A percentile compares a stretch with the other conserved stretches of the same genome.
phyloP scores from a whole-genome alignment of 2,797 vertebrate species.

The Xyrichtys novacula region DNA sequence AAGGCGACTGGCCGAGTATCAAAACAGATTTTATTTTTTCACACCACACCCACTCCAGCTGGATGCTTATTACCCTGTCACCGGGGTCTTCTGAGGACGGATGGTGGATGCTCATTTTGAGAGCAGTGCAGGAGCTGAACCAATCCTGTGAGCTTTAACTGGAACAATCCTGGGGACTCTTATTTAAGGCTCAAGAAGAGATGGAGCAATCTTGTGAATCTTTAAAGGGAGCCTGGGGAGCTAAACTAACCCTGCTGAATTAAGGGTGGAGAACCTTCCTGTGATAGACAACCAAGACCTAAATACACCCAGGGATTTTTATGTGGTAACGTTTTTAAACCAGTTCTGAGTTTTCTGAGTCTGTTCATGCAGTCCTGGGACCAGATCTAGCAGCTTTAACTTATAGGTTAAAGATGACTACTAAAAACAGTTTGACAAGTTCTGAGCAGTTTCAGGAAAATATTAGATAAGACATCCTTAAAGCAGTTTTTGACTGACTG shows the following conservation, averaged over 20 bases:
- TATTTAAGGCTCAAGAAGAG: constrained; percentile 8
- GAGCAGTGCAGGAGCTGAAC: constrained; percentile 82
- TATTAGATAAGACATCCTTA: neutral
- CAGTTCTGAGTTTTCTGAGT: neutral
- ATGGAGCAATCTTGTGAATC: constrained; percentile 56
- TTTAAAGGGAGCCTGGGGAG: neutral
- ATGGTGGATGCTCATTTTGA: constrained; percentile 81
- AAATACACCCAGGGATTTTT: neutral
- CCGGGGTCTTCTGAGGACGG: constrained; percentile 88
- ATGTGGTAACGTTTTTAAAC: neutral
- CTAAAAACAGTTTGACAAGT: neutral
- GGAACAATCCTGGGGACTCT: neutral
- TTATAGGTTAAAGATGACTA: neutral
- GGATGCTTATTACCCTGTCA: constrained; percentile 93
- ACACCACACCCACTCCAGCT: constrained; percentile 93
- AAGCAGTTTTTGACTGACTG: no score
- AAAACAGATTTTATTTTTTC: constrained; percentile 65
- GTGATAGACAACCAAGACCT: neutral
- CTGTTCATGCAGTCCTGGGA: neutral
- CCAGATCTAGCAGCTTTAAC: neutral
- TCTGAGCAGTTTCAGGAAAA: neutral
- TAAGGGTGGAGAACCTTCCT: neutral
- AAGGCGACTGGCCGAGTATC: constrained; percentile 75
- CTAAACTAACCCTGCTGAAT: neutral
- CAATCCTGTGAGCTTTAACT: constrained; percentile 86